Percentiles rank a stretch among this genome's conserved stretches.
Conservation (phyloP, 2,113 vertebrate species). For the Pangasianodon gigas region DNA sequence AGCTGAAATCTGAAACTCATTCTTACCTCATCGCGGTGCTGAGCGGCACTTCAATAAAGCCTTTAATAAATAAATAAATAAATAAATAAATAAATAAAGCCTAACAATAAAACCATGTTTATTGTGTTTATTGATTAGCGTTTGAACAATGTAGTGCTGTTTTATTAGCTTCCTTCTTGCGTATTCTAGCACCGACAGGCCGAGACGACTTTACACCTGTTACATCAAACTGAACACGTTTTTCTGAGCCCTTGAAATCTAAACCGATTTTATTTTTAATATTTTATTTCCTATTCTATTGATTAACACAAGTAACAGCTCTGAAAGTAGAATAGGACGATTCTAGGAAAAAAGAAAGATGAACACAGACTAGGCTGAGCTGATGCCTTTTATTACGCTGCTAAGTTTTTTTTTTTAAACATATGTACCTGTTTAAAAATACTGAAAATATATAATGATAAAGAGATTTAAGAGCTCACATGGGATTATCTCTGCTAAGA, state of each 20-base stretch:
- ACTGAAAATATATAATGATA: not conserved
- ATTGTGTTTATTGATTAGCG: not conserved
- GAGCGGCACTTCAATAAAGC: not conserved
- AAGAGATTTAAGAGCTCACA: not conserved
- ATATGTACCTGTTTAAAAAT: not conserved
- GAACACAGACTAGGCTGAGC: not conserved
- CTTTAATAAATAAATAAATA: not conserved
- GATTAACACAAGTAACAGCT: not conserved
- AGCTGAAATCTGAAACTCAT: not conserved
- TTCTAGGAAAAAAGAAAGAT: not conserved
- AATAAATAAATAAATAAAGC: not conserved
- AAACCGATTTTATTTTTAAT: not conserved
- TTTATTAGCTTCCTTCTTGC: not conserved
- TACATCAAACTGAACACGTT: not conserved
- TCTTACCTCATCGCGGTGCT: not conserved
- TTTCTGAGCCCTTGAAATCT: not conserved
- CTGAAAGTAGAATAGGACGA: not conserved
- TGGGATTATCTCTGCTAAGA: not conserved
- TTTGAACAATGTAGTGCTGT: not conserved
- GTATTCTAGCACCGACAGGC: not conserved
- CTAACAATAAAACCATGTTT: not conserved
- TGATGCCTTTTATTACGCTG: not conserved
- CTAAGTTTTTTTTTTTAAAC: not conserved
- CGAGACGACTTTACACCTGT: not conserved
- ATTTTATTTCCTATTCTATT: not conserved